These are phyloP conservation scores for Campoletis raptor DNA, from an alignment of 2,888 invertebrate genomes.

Conservation along the genomic window DNA sequence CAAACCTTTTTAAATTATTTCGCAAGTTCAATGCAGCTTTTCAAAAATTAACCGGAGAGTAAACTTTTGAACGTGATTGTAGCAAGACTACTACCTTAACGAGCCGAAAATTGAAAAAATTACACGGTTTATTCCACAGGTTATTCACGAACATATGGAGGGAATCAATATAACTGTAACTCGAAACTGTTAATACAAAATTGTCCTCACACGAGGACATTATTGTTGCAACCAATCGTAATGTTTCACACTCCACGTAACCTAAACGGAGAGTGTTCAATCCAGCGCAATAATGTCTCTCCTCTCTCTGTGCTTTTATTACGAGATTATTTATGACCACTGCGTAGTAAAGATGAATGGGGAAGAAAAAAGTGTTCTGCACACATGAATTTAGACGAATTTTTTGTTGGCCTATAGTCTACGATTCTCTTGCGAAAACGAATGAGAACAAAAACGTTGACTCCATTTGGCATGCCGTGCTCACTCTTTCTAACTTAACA, in stretches of 20 bases:
- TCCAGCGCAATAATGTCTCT: constrained; percentile 50
- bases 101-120: not conserved
- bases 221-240: constrained; percentile 17
- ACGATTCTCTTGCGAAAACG: not conserved
- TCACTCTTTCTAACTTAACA: constrained; percentile 6
- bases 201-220: constrained; percentile 5
- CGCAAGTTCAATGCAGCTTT: too few relatives aligned
- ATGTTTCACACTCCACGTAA: constrained; percentile 40
- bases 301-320: constrained; percentile 38
- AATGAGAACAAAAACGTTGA: constrained; percentile 64
- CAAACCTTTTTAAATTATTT: too few relatives aligned
- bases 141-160: not conserved
- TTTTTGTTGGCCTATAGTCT: constrained; percentile 8
- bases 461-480: constrained; percentile 68
- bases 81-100: not conserved
- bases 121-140: not conserved
- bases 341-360: not conserved
- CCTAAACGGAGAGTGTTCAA: not conserved
- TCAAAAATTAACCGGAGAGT: too few relatives aligned
- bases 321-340: constrained; percentile 52
- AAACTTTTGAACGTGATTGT: too few relatives aligned
- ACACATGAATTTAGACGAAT: constrained; percentile 19
- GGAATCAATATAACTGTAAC: not conserved
- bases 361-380: constrained; percentile 13
- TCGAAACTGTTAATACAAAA: not conserved